These are phyloP conservation scores for Barbus barbus DNA, from an alignment of 2,113 vertebrate genomes.

Conservation along the genomic window DNA sequence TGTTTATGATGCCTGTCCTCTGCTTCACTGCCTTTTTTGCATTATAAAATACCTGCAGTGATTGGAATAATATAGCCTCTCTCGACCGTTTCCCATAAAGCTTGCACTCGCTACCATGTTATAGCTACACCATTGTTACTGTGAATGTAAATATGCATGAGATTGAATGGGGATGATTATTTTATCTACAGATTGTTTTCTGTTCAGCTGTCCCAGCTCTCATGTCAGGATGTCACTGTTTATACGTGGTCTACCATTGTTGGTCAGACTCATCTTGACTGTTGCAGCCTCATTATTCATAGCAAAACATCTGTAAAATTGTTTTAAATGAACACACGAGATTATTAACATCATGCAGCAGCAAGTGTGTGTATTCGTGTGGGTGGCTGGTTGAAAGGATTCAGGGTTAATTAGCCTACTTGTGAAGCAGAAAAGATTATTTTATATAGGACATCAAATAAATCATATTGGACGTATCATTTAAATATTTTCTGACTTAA, in stretches of 20 bases:
- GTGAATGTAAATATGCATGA: not conserved
- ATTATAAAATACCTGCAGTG: not conserved
- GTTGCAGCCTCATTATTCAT: not conserved
- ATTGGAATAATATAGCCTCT: not conserved
- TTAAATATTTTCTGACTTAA: too few relatives aligned
- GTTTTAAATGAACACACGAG: not conserved
- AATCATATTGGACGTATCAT: too few relatives aligned
- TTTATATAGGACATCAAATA: too few relatives aligned
- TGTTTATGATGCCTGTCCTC: not conserved
- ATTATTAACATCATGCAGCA: not conserved
- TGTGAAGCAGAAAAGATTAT: too few relatives aligned
- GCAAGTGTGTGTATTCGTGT: not conserved
- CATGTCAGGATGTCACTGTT: not conserved
- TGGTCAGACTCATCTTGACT: not conserved
- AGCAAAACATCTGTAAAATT: not conserved
- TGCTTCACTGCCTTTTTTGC: not conserved
- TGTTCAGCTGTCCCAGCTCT: not conserved
- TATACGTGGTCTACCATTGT: not conserved
- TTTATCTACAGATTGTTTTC: constrained; percentile 3
- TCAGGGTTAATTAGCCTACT: too few relatives aligned
- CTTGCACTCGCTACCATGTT: not conserved
- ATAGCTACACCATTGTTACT: not conserved
- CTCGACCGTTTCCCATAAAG: not conserved
- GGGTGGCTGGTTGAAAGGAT: too few relatives aligned
- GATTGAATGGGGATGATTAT: not conserved